Conservation (phyloP, 1,140 invertebrate genomes). For the Phocides pigmalion region DNA sequence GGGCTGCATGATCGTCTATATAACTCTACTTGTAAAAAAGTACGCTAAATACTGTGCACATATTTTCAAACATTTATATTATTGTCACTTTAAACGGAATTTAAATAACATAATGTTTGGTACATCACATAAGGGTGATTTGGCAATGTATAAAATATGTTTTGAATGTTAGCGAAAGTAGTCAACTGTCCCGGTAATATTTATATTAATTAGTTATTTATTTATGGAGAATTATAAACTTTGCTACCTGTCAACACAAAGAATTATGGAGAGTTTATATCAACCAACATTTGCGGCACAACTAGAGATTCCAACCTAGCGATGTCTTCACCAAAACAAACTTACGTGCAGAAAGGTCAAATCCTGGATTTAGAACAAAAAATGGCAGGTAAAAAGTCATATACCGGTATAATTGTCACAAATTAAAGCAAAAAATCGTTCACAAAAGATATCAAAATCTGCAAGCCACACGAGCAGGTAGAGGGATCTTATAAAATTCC, state of each 20-base stretch:
- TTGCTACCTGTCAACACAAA: neutral
- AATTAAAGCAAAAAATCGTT: slow-evolving; percentile 81
- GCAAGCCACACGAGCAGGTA: slow-evolving; percentile 84
- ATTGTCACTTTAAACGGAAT: too few relatives aligned
- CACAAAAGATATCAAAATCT: slow-evolving; percentile 83
- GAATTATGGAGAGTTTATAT: neutral
- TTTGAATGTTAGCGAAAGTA: too few relatives aligned
- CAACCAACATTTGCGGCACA: slow-evolving; percentile 1
- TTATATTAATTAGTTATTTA: too few relatives aligned
- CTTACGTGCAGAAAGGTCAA: slow-evolving; percentile 69
- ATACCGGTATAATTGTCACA: slow-evolving; percentile 84
- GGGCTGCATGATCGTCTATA: too few relatives aligned
- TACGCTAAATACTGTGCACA: too few relatives aligned
- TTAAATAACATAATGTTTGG: too few relatives aligned
- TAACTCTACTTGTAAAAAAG: too few relatives aligned
- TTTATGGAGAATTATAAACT: too few relatives aligned
- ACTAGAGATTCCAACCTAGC: slow-evolving; percentile 43
- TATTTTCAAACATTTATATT: too few relatives aligned
- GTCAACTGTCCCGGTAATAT: too few relatives aligned
- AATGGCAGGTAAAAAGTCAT: slow-evolving; percentile 81
- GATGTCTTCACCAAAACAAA: slow-evolving; percentile 66
- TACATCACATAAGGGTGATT: too few relatives aligned
- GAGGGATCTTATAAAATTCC: slow-evolving; percentile 66
- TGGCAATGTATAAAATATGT: too few relatives aligned
- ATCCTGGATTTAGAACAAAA: slow-evolving; percentile 59